Percentiles rank a stretch among this genome's conserved stretches.
Conservation (phyloP, 2,113 vertebrate species). For the Paramormyrops kingsleyae region DNA sequence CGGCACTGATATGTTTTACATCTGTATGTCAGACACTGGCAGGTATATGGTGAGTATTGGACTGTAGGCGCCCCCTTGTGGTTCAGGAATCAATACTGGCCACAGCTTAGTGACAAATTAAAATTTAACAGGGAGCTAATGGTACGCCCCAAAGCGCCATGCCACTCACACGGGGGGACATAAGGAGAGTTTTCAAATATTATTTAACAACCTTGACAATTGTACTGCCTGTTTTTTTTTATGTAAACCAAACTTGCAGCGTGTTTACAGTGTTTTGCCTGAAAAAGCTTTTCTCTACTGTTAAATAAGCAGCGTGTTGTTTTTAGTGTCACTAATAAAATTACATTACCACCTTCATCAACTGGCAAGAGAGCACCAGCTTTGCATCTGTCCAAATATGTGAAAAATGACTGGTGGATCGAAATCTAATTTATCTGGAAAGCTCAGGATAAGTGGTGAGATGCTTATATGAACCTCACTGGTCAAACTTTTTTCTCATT, state of each 20-base stretch:
- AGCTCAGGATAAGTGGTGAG: background rate
- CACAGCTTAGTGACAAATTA: background rate
- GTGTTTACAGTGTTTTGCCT: background rate
- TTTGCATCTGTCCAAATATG: background rate
- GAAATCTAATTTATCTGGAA: background rate
- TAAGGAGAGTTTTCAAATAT: background rate
- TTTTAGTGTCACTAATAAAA: background rate
- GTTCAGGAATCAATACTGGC: background rate
- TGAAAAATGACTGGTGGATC: background rate
- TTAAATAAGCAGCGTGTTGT: background rate
- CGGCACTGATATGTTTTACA: background rate
- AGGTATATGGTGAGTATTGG: background rate
- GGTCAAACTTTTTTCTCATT: background rate
- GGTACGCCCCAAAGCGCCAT: background rate
- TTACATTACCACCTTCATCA: background rate
- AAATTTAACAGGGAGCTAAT: background rate
- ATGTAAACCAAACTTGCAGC: background rate
- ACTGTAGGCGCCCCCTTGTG: background rate
- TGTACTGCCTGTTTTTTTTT: background rate
- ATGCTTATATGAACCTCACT: background rate
- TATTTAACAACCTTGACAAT: background rate
- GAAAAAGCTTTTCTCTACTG: background rate
- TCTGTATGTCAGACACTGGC: background rate
- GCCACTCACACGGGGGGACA: background rate
- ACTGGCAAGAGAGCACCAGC: background rate